These are phyloP conservation scores for Parapsyche elsis DNA, from an alignment of 1,140 invertebrate genomes.

Conservation along the genomic window DNA sequence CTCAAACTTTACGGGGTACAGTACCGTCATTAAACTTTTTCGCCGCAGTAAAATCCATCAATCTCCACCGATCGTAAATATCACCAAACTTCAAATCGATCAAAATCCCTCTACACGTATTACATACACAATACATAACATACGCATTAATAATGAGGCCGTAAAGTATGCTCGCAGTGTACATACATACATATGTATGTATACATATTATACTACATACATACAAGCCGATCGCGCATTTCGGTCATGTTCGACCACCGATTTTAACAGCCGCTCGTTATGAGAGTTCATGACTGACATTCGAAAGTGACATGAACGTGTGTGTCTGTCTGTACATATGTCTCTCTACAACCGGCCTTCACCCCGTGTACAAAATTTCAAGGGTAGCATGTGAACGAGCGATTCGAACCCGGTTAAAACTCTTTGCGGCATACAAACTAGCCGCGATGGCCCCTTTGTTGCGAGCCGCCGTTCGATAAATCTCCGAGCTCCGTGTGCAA, in stretches of 20 bases:
- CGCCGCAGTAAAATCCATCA: too few species aligned
- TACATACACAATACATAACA: background rate
- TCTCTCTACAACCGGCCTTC: background rate
- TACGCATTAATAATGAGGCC: too few species aligned
- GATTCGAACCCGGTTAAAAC: background rate
- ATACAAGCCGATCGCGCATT: background rate
- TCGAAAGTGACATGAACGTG: background rate
- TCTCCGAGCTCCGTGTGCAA: background rate
- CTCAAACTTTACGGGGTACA: too few species aligned
- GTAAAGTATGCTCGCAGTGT: background rate
- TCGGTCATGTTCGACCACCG: slow-evolving; percentile 22
- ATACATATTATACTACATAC: background rate
- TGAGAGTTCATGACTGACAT: background rate
- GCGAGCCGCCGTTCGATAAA: background rate
- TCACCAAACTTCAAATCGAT: background rate
- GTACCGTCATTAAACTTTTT: too few species aligned
- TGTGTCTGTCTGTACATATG: background rate
- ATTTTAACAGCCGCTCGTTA: slow-evolving; percentile 30
- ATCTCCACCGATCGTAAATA: background rate
- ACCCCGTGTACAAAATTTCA: background rate
- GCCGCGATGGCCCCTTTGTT: background rate
- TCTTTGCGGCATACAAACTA: background rate
- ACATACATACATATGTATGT: background rate
- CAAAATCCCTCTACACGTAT: background rate
- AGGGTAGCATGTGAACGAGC: background rate